Percentiles rank a stretch among this genome's conserved stretches.
Conservation (phyloP, 2,113 vertebrate genomes). For the Ictalurus punctatus region DNA sequence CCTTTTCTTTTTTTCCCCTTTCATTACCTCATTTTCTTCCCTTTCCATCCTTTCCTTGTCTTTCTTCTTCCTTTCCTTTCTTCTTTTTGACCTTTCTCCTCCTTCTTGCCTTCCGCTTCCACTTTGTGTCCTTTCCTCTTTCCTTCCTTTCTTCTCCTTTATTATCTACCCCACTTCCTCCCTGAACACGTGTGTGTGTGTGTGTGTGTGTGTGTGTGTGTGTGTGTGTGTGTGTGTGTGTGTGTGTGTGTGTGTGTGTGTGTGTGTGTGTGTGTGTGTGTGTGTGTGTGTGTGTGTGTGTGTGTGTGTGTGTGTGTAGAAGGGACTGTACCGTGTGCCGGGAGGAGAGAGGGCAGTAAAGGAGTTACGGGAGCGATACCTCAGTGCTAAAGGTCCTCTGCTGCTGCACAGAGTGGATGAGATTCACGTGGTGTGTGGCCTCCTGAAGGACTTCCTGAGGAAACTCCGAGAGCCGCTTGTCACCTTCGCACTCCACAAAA, state of each 20-base stretch:
- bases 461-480: constrained; percentile 81
- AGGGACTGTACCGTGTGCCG: constrained; percentile 80
- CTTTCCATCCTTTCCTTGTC: background rate
- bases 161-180: background rate
- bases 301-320: constrained; percentile 61
- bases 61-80: background rate
- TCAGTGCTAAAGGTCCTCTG: constrained; percentile 58
- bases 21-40: background rate
- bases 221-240: background rate
- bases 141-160: background rate
- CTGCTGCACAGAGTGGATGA: constrained; percentile 71
- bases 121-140: background rate
- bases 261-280: background rate
- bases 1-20: background rate
- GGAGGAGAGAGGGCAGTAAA: constrained; percentile 75
- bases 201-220: background rate
- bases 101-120: background rate
- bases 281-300: background rate
- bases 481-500: constrained; percentile 79
- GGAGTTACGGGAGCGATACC: constrained; percentile 75
- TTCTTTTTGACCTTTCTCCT: background rate
- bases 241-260: constrained; percentile 8
- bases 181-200: background rate
- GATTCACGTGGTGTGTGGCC: constrained; percentile 81
- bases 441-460: constrained; percentile 85